phyloP scores from a whole-genome alignment of 2,113 vertebrate species.

The Leucoraja erinaceus region DNA sequence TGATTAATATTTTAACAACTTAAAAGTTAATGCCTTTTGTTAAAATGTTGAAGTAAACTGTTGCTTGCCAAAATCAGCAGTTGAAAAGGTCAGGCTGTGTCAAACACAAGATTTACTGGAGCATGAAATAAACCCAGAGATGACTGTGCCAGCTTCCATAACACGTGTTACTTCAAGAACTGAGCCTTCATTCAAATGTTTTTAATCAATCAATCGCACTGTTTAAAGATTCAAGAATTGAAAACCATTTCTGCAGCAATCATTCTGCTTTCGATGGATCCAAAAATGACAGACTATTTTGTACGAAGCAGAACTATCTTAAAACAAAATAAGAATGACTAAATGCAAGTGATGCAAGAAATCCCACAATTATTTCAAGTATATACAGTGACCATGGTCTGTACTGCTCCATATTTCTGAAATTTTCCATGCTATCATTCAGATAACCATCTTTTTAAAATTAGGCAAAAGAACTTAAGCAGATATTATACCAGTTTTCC shows the following conservation, averaged over 20 bases:
- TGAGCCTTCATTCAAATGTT: neutral
- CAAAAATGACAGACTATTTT: neutral
- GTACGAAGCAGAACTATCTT: neutral
- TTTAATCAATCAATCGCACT: neutral
- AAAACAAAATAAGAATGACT: neutral
- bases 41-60: neutral
- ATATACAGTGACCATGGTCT: neutral
- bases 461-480: neutral
- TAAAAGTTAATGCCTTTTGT: neutral
- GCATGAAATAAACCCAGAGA: neutral
- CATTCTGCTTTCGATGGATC: neutral
- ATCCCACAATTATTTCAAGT: neutral
- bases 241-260: neutral
- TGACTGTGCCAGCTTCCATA: neutral
- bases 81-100: neutral
- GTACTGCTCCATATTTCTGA: neutral
- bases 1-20: neutral
- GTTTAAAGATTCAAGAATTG: conserved; percentile 21
- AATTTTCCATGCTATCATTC: neutral
- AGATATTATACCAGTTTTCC: neutral
- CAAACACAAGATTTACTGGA: neutral
- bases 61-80: neutral
- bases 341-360: neutral
- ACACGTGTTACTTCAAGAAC: neutral
- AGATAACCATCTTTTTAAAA: neutral